Percentiles rank a stretch among this genome's conserved stretches.
phyloP scores from a whole-genome alignment of 2,797 vertebrate species.

The Trachops cirrhosus region DNA sequence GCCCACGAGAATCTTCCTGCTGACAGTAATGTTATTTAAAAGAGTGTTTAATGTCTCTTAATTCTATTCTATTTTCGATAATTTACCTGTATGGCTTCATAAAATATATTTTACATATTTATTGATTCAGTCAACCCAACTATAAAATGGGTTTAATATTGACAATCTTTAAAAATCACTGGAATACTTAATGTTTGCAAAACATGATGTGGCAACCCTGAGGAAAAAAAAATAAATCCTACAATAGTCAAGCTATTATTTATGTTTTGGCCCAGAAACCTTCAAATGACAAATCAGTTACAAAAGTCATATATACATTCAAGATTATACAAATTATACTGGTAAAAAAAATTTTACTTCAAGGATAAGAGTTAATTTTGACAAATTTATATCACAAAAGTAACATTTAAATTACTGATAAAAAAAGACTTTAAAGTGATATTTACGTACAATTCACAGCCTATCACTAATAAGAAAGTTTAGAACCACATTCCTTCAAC shows the following conservation, averaged over 20 bases:
- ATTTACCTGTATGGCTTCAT: slow-evolving; percentile 17
- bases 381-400: background rate
- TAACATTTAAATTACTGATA: background rate
- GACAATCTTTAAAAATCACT: slow-evolving; percentile 10
- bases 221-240: background rate
- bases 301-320: background rate
- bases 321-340: background rate
- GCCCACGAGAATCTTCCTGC: background rate
- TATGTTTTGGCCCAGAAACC: background rate
- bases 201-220: background rate
- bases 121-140: slow-evolving; percentile 31
- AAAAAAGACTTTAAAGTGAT: background rate
- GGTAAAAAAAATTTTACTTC: background rate
- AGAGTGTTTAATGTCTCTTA: slow-evolving; percentile 1
- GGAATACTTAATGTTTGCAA: slow-evolving; percentile 36
- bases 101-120: slow-evolving; percentile 37
- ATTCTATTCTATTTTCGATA: background rate
- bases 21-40: background rate
- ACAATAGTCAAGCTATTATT: background rate
- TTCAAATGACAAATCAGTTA: background rate
- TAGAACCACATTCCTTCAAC: background rate
- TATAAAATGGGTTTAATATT: slow-evolving; percentile 35
- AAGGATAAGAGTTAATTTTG: slow-evolving; percentile 16
- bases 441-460: background rate
- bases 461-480: background rate